phyloP scores from a whole-genome alignment of 37 sponge, comb jelly and placozoan species.

The Beroe forskalii region DNA sequence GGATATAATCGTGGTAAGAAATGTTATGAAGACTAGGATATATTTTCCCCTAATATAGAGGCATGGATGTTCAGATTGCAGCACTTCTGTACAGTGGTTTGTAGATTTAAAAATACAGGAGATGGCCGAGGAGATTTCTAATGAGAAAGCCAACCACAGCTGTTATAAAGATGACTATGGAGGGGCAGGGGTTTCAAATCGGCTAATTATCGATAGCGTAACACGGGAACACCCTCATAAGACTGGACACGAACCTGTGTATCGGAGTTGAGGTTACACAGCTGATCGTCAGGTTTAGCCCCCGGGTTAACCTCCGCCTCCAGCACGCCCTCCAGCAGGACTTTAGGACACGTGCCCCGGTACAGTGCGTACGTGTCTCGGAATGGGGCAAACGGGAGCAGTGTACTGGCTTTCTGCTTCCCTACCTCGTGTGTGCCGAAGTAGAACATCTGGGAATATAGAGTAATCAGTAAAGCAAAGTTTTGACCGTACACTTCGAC shows the following conservation, averaged over 20 bases:
- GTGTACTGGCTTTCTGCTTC: background rate
- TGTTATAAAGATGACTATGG: too few relatives aligned
- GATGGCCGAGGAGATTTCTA: too few relatives aligned
- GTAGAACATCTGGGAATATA: slow-evolving; percentile 39
- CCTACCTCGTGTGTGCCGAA: slow-evolving; percentile 60
- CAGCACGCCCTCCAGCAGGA: slow-evolving; percentile 43
- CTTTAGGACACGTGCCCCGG: background rate
- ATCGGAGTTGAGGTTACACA: slow-evolving; percentile 9
- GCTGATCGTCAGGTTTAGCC: slow-evolving; percentile 29
- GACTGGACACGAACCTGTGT: too few relatives aligned
- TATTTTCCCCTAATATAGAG: too few relatives aligned
- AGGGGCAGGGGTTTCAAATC: too few relatives aligned
- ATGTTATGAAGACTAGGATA: background rate
- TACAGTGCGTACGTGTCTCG: slow-evolving; percentile 19
- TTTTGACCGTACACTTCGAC: too few relatives aligned
- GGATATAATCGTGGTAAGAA: background rate
- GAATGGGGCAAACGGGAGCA: slow-evolving; percentile 17
- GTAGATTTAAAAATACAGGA: too few relatives aligned
- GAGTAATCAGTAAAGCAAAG: background rate
- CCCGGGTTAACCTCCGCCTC: slow-evolving; percentile 50
- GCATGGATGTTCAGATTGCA: too few relatives aligned
- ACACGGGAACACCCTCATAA: too few relatives aligned
- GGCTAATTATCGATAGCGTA: too few relatives aligned
- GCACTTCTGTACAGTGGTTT: too few relatives aligned
- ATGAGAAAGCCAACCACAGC: too few relatives aligned